Base-by-base conservation (phyloP, 2,888 invertebrate species). In the Thecophora atra region DNA sequence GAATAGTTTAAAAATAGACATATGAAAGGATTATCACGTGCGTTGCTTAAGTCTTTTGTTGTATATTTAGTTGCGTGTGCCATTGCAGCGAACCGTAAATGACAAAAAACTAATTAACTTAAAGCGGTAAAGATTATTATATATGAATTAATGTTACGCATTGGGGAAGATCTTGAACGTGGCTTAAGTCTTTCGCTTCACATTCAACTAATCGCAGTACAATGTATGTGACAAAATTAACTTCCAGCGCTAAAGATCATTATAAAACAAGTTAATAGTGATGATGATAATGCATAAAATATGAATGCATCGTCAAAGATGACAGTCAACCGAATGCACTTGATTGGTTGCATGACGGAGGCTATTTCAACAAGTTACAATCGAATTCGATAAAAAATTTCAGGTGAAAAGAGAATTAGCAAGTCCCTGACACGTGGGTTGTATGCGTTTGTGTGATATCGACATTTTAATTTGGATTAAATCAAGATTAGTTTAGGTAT, bases 31-130 rank as follows among this genome's bases (percentile, higher is more conserved):
- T n/a, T n/a, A 8, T 13, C 58, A 26, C 8, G 58, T 58, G 21
- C 58, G 58, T 58, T 58, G 21, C 58, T 58, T 58, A 58, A 58
- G 58, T 58, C 58, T 58, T 58, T 58, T 58, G 58, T 58, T 58
- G 21, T 24, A 58, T 26, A 58, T 24, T 58, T 24, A 26, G 17
- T 17, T 58, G 58, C n/a, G n/a, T n/a, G n/a, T n/a, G n/a, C n/a
- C n/a, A 17, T 15, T 24, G 3, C 21, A 58, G 26, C n/a, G n/a
- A n/a, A n/a, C n/a, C n/a, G n/a, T n/a, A n/a, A n/a, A n/a, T 58
- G 28, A 21, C 58, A 58, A 58, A 58, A 26, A 21, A 24, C 26
- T 58, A 26, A 58, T 58, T 58, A 58, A 26, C 58, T 58, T 58
- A 6, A 26, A 26, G 17, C 26, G 58, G 26, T 58, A 24, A 58